Percentiles rank a stretch among this genome's conserved stretches.
Conservation (phyloP, 2,888 invertebrate species). For the Pocota personata region DNA sequence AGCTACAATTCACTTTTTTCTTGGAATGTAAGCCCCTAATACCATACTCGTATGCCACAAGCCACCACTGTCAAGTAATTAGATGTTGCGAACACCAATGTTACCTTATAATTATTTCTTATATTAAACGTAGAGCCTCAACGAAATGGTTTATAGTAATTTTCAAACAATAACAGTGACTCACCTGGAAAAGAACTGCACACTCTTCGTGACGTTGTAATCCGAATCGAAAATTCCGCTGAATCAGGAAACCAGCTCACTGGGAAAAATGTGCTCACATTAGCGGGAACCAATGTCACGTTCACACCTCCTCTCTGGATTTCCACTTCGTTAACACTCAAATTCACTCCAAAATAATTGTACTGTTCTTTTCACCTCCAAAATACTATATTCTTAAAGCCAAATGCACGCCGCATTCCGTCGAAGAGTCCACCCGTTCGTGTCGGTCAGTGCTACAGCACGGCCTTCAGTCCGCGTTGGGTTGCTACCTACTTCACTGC, state of each 20-base stretch:
- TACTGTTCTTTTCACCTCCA: neutral
- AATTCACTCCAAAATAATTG: constrained; percentile 16
- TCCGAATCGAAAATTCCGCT: constrained; percentile 27
- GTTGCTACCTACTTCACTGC: constrained; percentile 40
- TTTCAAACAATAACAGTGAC: neutral
- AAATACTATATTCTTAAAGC: neutral
- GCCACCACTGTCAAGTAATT: too few species aligned
- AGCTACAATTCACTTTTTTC: too few species aligned
- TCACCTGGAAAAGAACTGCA: constrained; percentile 43
- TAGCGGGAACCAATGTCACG: constrained; percentile 16
- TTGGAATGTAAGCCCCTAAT: too few species aligned
- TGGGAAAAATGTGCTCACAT: neutral
- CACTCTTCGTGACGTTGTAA: constrained; percentile 10
- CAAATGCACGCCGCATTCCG: constrained; percentile 23
- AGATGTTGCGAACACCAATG: too few species aligned
- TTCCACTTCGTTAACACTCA: neutral
- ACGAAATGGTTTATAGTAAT: neutral
- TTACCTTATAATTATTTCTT: too few species aligned
- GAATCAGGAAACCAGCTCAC: constrained; percentile 30
- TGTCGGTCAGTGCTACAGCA: neutral
- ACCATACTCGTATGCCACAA: too few species aligned
- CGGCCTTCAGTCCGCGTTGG: constrained; percentile 70
- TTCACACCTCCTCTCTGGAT: neutral
- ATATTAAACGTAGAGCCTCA: too few species aligned
- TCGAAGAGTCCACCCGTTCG: neutral